Percentiles rank a stretch among this genome's conserved stretches.
Conservation (phyloP, 2,797 vertebrate genomes). For the Enteromius thamalakanensis region DNA sequence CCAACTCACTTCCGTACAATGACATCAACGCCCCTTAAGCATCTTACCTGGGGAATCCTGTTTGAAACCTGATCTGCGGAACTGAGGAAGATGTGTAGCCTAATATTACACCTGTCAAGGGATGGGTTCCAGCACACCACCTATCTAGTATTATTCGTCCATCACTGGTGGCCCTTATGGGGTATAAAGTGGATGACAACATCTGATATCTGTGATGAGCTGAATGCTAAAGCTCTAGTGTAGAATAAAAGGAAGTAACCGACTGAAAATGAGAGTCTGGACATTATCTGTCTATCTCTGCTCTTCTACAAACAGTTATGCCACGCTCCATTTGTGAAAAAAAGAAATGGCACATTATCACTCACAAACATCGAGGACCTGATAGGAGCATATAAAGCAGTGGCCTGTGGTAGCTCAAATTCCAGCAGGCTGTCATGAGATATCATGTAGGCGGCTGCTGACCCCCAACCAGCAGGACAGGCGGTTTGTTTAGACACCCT, state of each 20-base stretch:
- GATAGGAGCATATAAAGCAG: slow-evolving; percentile 57
- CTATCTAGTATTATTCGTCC: slow-evolving; percentile 74
- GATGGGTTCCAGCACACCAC: slow-evolving; percentile 75
- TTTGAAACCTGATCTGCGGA: slow-evolving; percentile 80
- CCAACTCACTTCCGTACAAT: slow-evolving; percentile 60
- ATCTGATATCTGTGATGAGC: slow-evolving; percentile 45
- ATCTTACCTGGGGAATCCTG: slow-evolving; percentile 74
- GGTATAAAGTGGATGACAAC: slow-evolving; percentile 53
- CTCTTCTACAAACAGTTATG: slow-evolving; percentile 33
- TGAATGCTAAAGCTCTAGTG: slow-evolving; percentile 38
- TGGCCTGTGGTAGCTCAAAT: slow-evolving; percentile 70
- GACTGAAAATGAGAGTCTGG: slow-evolving; percentile 11
- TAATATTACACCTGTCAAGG: slow-evolving; percentile 77
- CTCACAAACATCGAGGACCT: slow-evolving; percentile 62
- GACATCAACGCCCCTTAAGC: slow-evolving; percentile 74
- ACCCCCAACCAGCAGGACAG: slow-evolving; percentile 38
- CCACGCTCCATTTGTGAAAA: slow-evolving; percentile 52
- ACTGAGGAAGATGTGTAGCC: slow-evolving; percentile 76
- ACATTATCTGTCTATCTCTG: slow-evolving; percentile 32
- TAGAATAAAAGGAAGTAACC: not conserved
- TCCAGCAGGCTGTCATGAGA: slow-evolving; percentile 75
- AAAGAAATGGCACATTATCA: slow-evolving; percentile 68
- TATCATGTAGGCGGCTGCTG: slow-evolving; percentile 70
- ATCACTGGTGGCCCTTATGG: slow-evolving; percentile 69
- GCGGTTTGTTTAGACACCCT: slow-evolving; percentile 24